A percentile compares a stretch with the other conserved stretches of the same genome.
These are phyloP conservation scores for Callaeas wilsoni DNA, from an alignment of 2,113 vertebrate genomes.

Conservation along the genomic window DNA sequence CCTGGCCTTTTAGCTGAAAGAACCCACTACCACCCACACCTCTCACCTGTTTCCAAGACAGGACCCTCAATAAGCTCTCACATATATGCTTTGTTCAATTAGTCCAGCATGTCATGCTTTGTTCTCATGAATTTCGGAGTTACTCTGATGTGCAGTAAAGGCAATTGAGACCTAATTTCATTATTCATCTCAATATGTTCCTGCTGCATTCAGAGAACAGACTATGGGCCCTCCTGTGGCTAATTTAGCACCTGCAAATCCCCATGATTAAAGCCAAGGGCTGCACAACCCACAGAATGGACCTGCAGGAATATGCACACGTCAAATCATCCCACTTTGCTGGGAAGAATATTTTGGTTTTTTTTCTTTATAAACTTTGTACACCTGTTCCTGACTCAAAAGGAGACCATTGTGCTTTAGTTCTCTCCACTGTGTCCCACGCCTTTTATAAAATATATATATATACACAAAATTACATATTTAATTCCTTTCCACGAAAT, in stretches of 20 bases:
- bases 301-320: not conserved
- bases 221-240: not conserved
- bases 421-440: not conserved
- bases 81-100: not conserved
- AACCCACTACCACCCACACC: not conserved
- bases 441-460: too few species aligned
- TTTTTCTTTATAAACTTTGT: not conserved
- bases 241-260: slow-evolving; percentile 37
- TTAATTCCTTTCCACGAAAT: not conserved
- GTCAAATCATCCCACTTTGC: not conserved
- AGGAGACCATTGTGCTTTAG: not conserved
- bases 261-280: not conserved
- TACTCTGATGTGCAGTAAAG: not conserved
- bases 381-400: not conserved
- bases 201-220: not conserved
- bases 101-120: not conserved
- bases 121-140: slow-evolving; percentile 27
- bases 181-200: slow-evolving; percentile 43
- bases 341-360: not conserved
- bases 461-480: too few species aligned
- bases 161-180: slow-evolving; percentile 41
- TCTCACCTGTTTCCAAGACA: not conserved
- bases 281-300: not conserved
- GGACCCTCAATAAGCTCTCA: not conserved
- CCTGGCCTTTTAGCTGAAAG: not conserved